phyloP scores from a whole-genome alignment of 92 coral and sea anemone genomes.

The Siderastrea radians region DNA sequence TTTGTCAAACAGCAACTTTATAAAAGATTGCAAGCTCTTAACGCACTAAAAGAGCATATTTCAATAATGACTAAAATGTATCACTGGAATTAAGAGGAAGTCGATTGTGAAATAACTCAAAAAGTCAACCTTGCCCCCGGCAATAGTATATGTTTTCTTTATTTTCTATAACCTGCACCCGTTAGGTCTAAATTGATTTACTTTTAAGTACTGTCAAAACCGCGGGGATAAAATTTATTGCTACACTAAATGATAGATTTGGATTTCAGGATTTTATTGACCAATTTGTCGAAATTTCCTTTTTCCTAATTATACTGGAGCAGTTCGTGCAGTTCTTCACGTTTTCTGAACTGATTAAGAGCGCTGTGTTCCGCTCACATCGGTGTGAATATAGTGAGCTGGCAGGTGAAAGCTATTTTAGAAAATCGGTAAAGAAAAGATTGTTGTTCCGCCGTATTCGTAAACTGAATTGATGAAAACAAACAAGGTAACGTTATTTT shows the following conservation, averaged over 20 bases:
- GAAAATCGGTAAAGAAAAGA: neutral
- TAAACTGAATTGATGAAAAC: no score
- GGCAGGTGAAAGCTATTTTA: neutral
- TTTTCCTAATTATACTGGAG: neutral
- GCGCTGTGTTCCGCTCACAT: neutral
- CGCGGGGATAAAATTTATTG: neutral
- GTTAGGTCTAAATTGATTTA: neutral
- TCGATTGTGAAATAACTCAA: neutral
- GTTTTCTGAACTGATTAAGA: neutral
- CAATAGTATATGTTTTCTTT: neutral
- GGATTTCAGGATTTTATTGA: neutral
- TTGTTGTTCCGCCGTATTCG: neutral
- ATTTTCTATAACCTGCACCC: neutral
- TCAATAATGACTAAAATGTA: neutral
- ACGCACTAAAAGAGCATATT: neutral
- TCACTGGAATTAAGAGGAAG: no score
- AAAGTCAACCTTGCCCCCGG: neutral
- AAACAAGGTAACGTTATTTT: no score
- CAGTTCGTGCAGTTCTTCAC: slow-evolving; percentile 7
- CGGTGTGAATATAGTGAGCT: neutral
- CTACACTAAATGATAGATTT: neutral
- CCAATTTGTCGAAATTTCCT: neutral
- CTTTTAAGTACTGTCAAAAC: neutral
- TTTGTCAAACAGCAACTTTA: no score
- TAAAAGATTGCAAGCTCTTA: no score